Percentiles rank a stretch among this genome's conserved stretches.
Conservation (phyloP, 37 sponge, comb jelly and placozoan species). For the Spongilla lacustris region DNA sequence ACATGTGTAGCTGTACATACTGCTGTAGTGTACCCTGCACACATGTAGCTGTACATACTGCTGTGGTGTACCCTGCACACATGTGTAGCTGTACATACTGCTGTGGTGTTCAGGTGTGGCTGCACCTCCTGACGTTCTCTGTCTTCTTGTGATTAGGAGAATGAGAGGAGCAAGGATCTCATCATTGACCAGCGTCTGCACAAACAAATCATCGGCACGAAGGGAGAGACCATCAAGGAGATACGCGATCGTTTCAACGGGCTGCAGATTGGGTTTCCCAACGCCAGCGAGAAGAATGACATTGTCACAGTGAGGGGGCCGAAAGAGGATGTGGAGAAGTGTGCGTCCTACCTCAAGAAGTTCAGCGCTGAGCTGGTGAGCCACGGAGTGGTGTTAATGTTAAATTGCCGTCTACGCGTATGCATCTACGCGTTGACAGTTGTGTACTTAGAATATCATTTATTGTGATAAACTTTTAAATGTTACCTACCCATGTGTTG, state of each 20-base stretch:
- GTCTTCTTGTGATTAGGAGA: conserved; percentile 58
- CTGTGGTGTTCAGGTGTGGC: no score
- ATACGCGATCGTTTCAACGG: conserved; percentile 72
- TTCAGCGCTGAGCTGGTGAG: conserved; percentile 69
- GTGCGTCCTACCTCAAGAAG: conserved; percentile 74
- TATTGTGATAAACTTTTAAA: no score
- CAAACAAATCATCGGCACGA: conserved; percentile 82
- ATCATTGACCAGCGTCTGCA: conserved; percentile 89
- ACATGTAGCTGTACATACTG: no score
- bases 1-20: no score
- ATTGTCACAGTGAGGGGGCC: conserved; percentile 87
- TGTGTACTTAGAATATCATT: no score
- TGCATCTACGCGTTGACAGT: no score
- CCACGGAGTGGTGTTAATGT: no score
- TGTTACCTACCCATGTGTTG: no score
- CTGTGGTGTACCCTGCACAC: no score
- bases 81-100: no score
- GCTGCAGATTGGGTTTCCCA: conserved; percentile 78
- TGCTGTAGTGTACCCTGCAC: no score
- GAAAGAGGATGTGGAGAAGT: conserved; percentile 79
- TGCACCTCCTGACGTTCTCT: neutral
- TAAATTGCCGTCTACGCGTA: no score
- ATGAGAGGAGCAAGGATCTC: conserved; percentile 78
- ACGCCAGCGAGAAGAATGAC: conserved; percentile 67
- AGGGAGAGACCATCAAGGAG: conserved; percentile 83